Conservation (phyloP, 1,140 invertebrate genomes). For the Apocrypta bakeri region DNA sequence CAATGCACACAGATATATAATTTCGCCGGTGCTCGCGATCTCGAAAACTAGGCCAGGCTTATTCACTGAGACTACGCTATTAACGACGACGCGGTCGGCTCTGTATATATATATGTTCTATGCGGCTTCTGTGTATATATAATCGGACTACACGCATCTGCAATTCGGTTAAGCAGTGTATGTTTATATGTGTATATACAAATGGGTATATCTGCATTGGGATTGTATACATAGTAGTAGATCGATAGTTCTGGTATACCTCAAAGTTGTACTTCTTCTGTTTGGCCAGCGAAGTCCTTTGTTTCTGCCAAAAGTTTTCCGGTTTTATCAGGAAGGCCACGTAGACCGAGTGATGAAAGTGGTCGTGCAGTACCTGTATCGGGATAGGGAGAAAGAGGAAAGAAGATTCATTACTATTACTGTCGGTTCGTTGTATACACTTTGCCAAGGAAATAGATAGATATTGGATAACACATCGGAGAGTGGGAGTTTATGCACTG, state of each 20-base stretch:
- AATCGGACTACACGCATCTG: not conserved
- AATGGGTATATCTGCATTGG: not conserved
- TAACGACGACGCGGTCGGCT: not conserved
- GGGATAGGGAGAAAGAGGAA: not conserved
- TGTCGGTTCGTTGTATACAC: not conserved
- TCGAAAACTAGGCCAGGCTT: constrained; percentile 45
- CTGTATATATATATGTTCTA: not conserved
- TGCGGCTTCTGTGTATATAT: not conserved
- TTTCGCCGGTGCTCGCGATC: constrained; percentile 8
- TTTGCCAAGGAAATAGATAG: not conserved
- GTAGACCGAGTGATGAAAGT: constrained; percentile 91
- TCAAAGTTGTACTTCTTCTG: constrained; percentile 99
- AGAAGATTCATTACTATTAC: not conserved
- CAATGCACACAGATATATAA: not conserved
- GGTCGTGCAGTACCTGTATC: constrained; percentile 91
- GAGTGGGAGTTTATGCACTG: not conserved
- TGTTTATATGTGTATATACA: not conserved
- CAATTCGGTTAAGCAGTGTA: not conserved
- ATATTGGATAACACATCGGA: not conserved
- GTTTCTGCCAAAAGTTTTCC: constrained; percentile 99
- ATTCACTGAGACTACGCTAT: constrained; percentile 43
- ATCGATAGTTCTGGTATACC: constrained; percentile 76
- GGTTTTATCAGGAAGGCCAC: constrained; percentile 97
- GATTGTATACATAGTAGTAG: not conserved
- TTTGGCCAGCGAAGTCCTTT: constrained; percentile 95